A percentile compares a stretch with the other conserved stretches of the same genome.
phyloP scores from a whole-genome alignment of 2,888 invertebrate species.

The Sepiola atlantica region DNA sequence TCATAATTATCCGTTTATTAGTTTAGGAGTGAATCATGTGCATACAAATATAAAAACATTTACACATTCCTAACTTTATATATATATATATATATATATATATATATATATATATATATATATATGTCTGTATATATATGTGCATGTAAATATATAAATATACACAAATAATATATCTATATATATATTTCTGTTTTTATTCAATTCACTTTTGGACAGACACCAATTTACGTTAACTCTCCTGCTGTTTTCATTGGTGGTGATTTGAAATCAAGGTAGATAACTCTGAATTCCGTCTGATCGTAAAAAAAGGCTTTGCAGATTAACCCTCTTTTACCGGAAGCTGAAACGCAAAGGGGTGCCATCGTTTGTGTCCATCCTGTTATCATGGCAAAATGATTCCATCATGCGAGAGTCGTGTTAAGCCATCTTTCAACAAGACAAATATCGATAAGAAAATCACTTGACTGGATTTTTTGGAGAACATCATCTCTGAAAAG shows the following conservation, averaged over 20 bases:
- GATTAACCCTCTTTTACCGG: neutral
- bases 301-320: neutral
- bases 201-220: neutral
- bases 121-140: no score
- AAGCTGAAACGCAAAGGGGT: neutral
- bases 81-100: no score
- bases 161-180: no score
- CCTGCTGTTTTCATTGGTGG: neutral
- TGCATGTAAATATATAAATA: no score
- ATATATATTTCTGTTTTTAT: slow-evolving; percentile 14
- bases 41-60: no score
- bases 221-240: neutral
- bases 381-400: neutral
- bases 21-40: no score
- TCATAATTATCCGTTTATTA: no score
- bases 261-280: neutral
- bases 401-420: neutral
- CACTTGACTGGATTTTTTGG: neutral
- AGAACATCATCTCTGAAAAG: neutral
- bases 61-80: no score
- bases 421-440: neutral
- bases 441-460: neutral
- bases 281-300: neutral
- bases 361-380: neutral
- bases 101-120: no score